phyloP scores from a whole-genome alignment of 2,888 invertebrate genomes.

The Hypomecis atomaria region DNA sequence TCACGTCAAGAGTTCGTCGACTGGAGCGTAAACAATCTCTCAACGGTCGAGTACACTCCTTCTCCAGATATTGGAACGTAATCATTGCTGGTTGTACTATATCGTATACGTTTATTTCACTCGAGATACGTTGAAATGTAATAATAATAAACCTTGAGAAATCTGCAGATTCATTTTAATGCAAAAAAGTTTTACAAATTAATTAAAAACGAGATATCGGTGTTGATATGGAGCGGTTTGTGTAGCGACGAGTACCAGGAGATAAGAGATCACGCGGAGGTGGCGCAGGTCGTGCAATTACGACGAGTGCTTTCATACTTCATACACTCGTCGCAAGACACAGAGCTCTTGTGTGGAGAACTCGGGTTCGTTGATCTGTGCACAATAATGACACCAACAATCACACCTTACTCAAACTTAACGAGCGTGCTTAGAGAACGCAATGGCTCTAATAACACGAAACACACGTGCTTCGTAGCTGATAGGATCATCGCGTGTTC shows the following conservation, averaged over 20 bases:
- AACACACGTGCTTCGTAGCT: constrained; percentile 29
- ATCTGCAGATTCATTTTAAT: background rate
- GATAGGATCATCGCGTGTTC: constrained; percentile 39
- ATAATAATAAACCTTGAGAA: no score
- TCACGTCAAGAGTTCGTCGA: constrained; percentile 30
- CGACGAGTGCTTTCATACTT: constrained; percentile 25
- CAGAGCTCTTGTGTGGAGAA: constrained; percentile 27
- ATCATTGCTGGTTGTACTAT: background rate
- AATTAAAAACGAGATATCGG: constrained; percentile 3
- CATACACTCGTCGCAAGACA: constrained; percentile 34
- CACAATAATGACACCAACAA: constrained; percentile 17
- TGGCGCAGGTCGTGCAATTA: constrained; percentile 38
- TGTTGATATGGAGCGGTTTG: background rate
- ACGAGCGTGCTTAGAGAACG: constrained; percentile 20
- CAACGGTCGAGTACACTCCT: constrained; percentile 28
- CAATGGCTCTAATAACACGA: constrained; percentile 11
- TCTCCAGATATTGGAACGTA: constrained; percentile 26
- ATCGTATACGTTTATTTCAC: background rate
- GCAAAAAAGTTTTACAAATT: background rate
- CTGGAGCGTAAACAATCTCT: constrained; percentile 27
- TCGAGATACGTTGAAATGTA: background rate
- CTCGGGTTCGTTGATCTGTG: constrained; percentile 30
- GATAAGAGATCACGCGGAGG: constrained; percentile 43
- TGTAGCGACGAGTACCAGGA: constrained; percentile 26
- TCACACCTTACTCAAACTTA: constrained; percentile 20